These are phyloP conservation scores for Drosophila repleta DNA, from an alignment of 1,140 invertebrate genomes.

Conservation along the genomic window DNA sequence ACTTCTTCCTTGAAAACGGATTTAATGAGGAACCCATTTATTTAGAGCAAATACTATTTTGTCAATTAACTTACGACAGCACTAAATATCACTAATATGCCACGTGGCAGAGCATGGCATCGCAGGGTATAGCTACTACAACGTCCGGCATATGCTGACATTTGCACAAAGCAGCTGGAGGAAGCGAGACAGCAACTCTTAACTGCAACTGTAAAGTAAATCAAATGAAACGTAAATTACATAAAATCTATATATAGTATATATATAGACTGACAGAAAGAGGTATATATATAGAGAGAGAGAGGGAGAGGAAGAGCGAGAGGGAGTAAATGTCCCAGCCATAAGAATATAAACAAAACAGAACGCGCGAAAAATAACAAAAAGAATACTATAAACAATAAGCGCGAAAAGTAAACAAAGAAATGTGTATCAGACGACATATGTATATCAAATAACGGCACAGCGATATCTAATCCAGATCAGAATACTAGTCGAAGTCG, in stretches of 20 bases:
- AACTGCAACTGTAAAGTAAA: conserved; percentile 43
- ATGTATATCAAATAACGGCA: conserved; percentile 1
- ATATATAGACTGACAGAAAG: conserved; percentile 8
- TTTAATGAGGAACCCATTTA: too few species aligned
- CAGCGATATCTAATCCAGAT: conserved; percentile 3
- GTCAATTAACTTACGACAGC: neutral
- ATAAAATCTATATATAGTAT: conserved; percentile 26
- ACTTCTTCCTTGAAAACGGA: too few species aligned
- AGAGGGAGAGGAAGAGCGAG: neutral
- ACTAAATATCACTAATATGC: neutral
- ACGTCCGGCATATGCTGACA: conserved; percentile 55
- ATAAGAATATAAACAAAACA: conserved; percentile 32
- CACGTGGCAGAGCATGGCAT: neutral
- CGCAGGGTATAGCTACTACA: conserved; percentile 21
- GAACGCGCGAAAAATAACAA: too few species aligned
- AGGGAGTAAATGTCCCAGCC: neutral
- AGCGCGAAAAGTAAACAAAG: neutral
- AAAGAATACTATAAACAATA: conserved; percentile 2
- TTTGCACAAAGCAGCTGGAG: conserved; percentile 41
- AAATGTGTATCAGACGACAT: neutral
- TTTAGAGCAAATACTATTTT: too few species aligned
- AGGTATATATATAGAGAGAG: neutral
- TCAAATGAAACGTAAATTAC: conserved; percentile 49
- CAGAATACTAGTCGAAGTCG: neutral
- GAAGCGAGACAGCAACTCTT: too few species aligned